Percentiles rank a stretch among this genome's conserved stretches.
Evolutionary conservation across 2,113 vertebrate species (phyloP).

Genomic region (Terrapene triunguis): DNA sequence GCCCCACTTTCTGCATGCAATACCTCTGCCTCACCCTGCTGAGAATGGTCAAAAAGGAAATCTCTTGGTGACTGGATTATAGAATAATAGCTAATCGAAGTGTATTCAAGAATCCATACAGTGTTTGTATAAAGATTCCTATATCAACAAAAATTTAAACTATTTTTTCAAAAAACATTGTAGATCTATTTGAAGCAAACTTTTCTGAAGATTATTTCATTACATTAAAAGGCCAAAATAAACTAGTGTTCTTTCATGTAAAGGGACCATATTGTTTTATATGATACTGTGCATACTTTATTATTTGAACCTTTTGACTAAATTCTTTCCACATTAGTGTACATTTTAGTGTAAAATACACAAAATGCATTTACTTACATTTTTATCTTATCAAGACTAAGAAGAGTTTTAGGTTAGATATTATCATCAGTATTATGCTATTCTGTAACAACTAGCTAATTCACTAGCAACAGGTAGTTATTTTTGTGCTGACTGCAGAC

Average conservation of each 20-base stretch:
- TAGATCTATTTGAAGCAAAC: neutral
- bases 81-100: neutral
- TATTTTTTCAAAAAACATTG: neutral
- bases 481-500: fast-evolving
- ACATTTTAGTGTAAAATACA: neutral
- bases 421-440: fast-evolving
- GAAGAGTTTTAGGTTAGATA: neutral
- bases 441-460: neutral
- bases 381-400: fast-evolving
- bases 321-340: fast-evolving
- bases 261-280: neutral
- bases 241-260: neutral
- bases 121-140: neutral
- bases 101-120: neutral
- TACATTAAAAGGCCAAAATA: neutral
- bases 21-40: neutral
- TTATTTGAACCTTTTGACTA: fast-evolving
- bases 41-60: neutral
- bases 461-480: fast-evolving
- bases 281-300: neutral
- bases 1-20: neutral
- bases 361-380: neutral
- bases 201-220: neutral
- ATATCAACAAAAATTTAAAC: neutral
- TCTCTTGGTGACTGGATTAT: neutral